Evolutionary conservation across 2,888 invertebrate species (phyloP), one percentile per base, ranked within the genome.

Genomic region (Melanostoma mellinum): DNA sequence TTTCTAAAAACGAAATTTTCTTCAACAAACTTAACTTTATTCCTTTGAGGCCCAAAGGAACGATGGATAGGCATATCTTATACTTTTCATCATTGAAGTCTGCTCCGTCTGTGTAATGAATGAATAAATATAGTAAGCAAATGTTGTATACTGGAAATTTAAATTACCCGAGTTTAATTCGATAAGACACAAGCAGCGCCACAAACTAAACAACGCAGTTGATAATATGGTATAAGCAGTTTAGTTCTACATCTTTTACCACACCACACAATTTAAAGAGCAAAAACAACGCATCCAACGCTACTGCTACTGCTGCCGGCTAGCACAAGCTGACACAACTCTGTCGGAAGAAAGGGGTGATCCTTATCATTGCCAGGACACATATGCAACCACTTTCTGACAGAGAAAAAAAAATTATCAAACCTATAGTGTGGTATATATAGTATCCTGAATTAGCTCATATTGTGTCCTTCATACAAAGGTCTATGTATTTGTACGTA

Each of bases 141-240:
- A 53, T 61, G 58, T 53, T 69, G 53, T 78, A 58, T 73, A 56
- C 58, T 82, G 68, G 73, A 82, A 82, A 77, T 82, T 82, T 78
- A 82, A 82, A 82, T 82, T 78, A 78, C 82, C 78, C 78, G 82
- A 78, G 69, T 78, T 78, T 74, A 77, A 82, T 82, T 78, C 78
- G 77, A 78, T 82, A 78, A 74, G 73, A 69, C 68, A 82, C 73
- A 61, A 6, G 35, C 30, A 60, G 56, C 42, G 60, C 8, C 20
- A 78, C 40, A 61, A 53, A 40, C 44, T 33, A 38, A 60, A 6
- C 2, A 46, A 40, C 6, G 10, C 65, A 75, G 67, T 72, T 76
- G 75, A 81, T 81, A 72, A 81, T 67, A 81, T 81, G 81, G 71
- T 61, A 20, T 20, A 72, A 76, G 72, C 67, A 81, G 72, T 72